A percentile compares a stretch with the other conserved stretches of the same genome.
These are phyloP conservation scores for Theocolax elegans DNA, from an alignment of 1,140 invertebrate genomes.

Conservation along the genomic window DNA sequence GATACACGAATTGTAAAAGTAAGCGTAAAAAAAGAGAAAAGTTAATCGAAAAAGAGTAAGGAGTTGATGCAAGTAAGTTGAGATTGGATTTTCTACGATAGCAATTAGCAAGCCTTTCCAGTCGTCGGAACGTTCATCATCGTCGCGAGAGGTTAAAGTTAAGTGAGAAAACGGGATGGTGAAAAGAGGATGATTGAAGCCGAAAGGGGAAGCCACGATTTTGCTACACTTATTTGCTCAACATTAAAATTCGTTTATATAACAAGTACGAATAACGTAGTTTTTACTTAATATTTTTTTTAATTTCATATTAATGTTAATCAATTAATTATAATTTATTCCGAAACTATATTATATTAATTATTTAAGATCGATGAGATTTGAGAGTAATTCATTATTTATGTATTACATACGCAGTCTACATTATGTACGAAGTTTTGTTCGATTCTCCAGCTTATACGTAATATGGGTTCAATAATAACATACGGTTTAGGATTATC, in stretches of 20 bases:
- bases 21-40: neutral
- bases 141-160: neutral
- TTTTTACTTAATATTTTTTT: neutral
- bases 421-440: too few species aligned
- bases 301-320: too few species aligned
- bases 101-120: conserved; percentile 22
- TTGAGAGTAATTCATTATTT: too few species aligned
- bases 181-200: conserved; percentile 9
- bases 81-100: conserved; percentile 13
- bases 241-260: neutral
- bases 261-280: neutral
- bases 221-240: neutral
- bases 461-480: too few species aligned
- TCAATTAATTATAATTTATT: too few species aligned
- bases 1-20: too few species aligned
- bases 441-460: too few species aligned
- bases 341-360: too few species aligned
- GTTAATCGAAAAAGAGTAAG: neutral
- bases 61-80: neutral
- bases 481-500: too few species aligned
- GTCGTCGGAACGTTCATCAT: conserved; percentile 4
- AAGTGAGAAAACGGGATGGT: neutral
- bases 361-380: too few species aligned
- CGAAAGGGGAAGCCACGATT: neutral
- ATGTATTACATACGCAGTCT: too few species aligned